A percentile compares a stretch with the other conserved stretches of the same genome.
Conservation (phyloP, 2,888 invertebrate genomes). For the Drosophila rubida region DNA sequence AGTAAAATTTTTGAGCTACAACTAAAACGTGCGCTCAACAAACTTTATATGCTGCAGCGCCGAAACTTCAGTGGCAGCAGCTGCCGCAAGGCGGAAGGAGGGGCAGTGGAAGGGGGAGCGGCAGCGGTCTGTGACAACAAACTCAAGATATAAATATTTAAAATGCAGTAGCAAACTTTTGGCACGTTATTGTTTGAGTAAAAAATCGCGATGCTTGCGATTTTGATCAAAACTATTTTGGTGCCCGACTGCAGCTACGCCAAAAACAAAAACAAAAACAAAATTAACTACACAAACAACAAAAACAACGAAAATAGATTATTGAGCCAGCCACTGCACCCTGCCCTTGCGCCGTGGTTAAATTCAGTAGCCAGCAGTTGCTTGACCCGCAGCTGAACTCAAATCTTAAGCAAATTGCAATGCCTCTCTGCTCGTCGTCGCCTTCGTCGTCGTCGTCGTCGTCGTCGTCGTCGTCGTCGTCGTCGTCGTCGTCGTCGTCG, state of each 20-base stretch:
- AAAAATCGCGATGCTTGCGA: constrained; percentile 60
- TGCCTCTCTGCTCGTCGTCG: constrained; percentile 41
- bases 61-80: constrained; percentile 3
- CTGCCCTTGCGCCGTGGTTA: constrained; percentile 33
- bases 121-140: constrained; percentile 48
- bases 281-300: constrained; percentile 30
- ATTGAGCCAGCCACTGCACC: constrained; percentile 19
- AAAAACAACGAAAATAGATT: constrained; percentile 47
- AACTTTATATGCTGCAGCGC: constrained; percentile 41
- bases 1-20: constrained; percentile 74
- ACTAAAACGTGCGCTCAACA: constrained; percentile 82
- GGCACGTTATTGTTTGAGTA: constrained; percentile 81
- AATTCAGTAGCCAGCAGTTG: constrained; percentile 79
- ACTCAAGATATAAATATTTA: constrained; percentile 77
- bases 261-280: constrained; percentile 26
- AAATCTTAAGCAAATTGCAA: constrained; percentile 78
- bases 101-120: neutral
- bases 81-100: neutral
- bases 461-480: neutral
- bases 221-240: constrained; percentile 76
- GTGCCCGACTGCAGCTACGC: constrained; percentile 58
- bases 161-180: constrained; percentile 84
- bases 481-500: constrained; percentile 3
- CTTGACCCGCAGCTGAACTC: constrained; percentile 76
- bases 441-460: constrained; percentile 4